Conservation (phyloP, 2,888 invertebrate species). For the Chouioia cunea region DNA sequence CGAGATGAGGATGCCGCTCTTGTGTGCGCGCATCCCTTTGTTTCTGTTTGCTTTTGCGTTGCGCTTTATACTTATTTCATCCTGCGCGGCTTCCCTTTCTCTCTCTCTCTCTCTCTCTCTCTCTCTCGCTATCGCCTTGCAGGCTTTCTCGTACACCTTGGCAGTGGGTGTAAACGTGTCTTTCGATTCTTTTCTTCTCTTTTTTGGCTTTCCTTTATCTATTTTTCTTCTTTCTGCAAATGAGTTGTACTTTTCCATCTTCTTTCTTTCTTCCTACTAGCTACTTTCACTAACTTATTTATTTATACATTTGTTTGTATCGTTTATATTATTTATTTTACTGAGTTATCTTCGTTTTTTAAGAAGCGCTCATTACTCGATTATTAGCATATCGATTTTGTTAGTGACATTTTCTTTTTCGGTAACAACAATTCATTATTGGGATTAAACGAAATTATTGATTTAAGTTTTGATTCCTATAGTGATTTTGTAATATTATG, state of each 20-base stretch:
- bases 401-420: conserved; percentile 10
- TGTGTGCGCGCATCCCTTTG: too few species aligned
- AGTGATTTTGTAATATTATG: too few species aligned
- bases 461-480: too few species aligned
- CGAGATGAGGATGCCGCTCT: too few species aligned
- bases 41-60: too few species aligned
- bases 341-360: neutral
- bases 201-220: conserved; percentile 14
- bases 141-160: neutral
- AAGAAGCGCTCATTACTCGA: conserved; percentile 6
- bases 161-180: conserved; percentile 9
- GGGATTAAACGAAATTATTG: too few species aligned
- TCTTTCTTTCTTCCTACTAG: neutral
- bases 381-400: too few species aligned
- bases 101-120: conserved; percentile 9
- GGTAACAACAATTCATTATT: too few species aligned
- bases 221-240: neutral
- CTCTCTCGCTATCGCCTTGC: neutral
- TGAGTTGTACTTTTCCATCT: neutral
- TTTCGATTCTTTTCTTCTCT: neutral
- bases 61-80: conserved; percentile 24
- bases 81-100: conserved; percentile 4
- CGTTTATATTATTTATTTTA: conserved; percentile 1
- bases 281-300: neutral
- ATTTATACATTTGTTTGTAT: neutral